Evolutionary conservation across 1,140 invertebrate species (phyloP).

Genomic region (Aphelinus certus): DNA sequence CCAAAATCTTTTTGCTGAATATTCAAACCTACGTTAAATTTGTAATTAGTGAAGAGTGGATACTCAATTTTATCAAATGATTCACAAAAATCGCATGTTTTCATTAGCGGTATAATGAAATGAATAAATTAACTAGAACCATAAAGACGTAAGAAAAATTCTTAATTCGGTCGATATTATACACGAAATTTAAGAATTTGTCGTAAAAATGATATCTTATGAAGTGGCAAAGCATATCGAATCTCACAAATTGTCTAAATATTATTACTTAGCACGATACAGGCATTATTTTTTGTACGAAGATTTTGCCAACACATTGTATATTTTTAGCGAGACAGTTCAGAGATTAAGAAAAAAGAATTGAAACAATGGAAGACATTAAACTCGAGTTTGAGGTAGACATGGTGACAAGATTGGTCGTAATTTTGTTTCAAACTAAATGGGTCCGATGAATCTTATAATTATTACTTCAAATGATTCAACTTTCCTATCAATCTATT

Average conservation of each 20-base stretch:
- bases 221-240: constrained; percentile 35
- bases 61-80: too few relatives aligned
- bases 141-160: constrained; percentile 1
- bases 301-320: constrained; percentile 25
- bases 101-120: too few relatives aligned
- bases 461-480: constrained; percentile 22
- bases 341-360: constrained; percentile 13
- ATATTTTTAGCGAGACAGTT: constrained; percentile 31
- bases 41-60: background rate
- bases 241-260: constrained; percentile 23
- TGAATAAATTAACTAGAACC: constrained; percentile 1
- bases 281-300: constrained; percentile 39
- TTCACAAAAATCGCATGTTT: too few relatives aligned
- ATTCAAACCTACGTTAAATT: constrained; percentile 8
- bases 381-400: constrained; percentile 13
- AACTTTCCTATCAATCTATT: too few relatives aligned
- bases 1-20: constrained; percentile 14
- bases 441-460: constrained; percentile 24
- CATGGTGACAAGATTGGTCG: constrained; percentile 2
- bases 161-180: constrained; percentile 14
- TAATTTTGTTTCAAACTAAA: constrained; percentile 13
- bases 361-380: constrained; percentile 4
- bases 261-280: constrained; percentile 23
- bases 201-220: constrained; percentile 7
- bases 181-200: background rate